Percentiles rank a stretch among this genome's conserved stretches.
Conservation (phyloP, 2,888 invertebrate genomes). For the Pammene aurita region DNA sequence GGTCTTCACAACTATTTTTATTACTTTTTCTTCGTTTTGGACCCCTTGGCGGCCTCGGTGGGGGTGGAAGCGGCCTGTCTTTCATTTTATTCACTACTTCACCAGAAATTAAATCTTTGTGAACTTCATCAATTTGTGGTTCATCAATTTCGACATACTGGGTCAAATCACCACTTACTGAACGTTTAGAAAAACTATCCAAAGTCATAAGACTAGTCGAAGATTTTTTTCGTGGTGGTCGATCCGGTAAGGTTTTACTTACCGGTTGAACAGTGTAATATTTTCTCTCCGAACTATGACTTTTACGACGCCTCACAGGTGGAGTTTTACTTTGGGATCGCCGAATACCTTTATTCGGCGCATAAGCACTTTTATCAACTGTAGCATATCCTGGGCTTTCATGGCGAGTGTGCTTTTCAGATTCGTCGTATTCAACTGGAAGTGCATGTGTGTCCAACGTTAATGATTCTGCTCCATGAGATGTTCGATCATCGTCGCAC, state of each 20-base stretch:
- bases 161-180: constrained; percentile 72
- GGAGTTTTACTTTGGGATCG: constrained; percentile 82
- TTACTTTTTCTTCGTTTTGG: constrained; percentile 73
- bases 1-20: constrained; percentile 54
- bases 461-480: constrained; percentile 87
- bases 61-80: constrained; percentile 92
- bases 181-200: constrained; percentile 78
- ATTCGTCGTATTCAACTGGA: constrained; percentile 60
- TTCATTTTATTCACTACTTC: constrained; percentile 92
- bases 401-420: constrained; percentile 70
- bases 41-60: constrained; percentile 91
- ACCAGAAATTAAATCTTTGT: constrained; percentile 87
- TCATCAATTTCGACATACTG: constrained; percentile 86
- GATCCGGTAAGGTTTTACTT: constrained; percentile 81
- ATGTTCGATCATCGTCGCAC: constrained; percentile 88
- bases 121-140: constrained; percentile 82
- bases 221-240: constrained; percentile 85
- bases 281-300: constrained; percentile 82
- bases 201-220: constrained; percentile 80
- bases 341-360: constrained; percentile 84
- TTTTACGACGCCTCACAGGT: constrained; percentile 72
- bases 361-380: constrained; percentile 88
- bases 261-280: constrained; percentile 86
- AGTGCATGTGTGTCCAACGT: constrained; percentile 76
- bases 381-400: constrained; percentile 88